Percentiles rank a stretch among this genome's conserved stretches.
Conservation (phyloP, 2,797 vertebrate species). For the Girardinus metallicus region DNA sequence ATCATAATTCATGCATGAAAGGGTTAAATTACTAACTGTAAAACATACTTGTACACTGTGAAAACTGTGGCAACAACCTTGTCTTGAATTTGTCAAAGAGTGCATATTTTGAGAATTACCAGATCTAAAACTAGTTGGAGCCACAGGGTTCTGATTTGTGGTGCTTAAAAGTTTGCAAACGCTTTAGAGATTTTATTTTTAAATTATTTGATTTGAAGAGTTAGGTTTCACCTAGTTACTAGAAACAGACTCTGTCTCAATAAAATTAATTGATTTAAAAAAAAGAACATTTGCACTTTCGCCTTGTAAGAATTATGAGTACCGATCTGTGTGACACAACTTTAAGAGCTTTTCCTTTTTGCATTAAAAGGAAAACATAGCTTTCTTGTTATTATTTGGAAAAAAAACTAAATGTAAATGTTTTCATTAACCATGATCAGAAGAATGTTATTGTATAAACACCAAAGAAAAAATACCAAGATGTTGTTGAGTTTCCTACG, state of each 20-base stretch:
- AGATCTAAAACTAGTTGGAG: slow-evolving; percentile 36
- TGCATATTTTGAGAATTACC: slow-evolving; percentile 9
- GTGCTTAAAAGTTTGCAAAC: slow-evolving; percentile 13
- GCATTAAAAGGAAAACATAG: not conserved
- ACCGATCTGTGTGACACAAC: not conserved
- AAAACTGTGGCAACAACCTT: slow-evolving; percentile 60
- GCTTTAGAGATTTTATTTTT: no score
- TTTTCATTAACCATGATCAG: not conserved
- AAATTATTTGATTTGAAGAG: not conserved
- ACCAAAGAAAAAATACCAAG: not conserved
- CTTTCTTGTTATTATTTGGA: not conserved
- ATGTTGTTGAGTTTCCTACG: not conserved
- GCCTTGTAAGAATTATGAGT: not conserved
- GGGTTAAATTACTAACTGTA: not conserved
- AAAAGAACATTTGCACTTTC: not conserved
- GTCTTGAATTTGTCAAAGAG: slow-evolving; percentile 3
- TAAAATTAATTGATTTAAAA: not conserved
- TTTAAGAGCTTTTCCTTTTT: not conserved
- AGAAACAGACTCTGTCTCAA: not conserved
- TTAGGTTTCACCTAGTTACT: not conserved
- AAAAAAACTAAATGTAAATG: not conserved
- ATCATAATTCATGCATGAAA: not conserved
- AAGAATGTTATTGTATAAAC: not conserved
- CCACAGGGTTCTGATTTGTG: slow-evolving; percentile 53
- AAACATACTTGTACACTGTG: slow-evolving; percentile 4